phyloP scores from a whole-genome alignment of 2,113 vertebrate genomes.

The Cebidichthys violaceus region DNA sequence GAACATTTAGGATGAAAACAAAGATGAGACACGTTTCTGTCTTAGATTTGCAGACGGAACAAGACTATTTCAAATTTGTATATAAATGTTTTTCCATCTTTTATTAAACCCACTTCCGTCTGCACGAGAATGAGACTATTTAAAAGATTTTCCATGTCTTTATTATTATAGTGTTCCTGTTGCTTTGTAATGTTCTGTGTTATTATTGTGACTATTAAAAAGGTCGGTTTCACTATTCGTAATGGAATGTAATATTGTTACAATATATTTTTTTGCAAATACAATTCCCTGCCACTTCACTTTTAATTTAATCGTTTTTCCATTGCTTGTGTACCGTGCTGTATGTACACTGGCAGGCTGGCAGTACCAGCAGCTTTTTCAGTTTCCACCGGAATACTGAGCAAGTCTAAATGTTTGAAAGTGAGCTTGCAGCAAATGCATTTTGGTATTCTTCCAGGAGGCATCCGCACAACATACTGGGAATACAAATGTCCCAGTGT shows the following conservation, averaged over 20 bases:
- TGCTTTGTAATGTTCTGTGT: conserved; percentile 25
- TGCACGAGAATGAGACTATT: not conserved
- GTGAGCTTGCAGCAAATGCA: not conserved
- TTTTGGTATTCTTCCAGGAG: conserved; percentile 21
- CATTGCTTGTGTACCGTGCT: conserved; percentile 1
- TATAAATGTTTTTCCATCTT: not conserved
- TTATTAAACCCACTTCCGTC: not conserved
- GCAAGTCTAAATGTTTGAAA: conserved; percentile 29
- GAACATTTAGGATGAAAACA: not conserved
- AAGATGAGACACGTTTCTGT: not conserved
- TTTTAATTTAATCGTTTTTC: conserved; percentile 14
- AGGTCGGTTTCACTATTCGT: conserved; percentile 15
- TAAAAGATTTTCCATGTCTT: conserved; percentile 3
- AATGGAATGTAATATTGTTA: conserved; percentile 11
- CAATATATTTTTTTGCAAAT: conserved; percentile 11
- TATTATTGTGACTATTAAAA: conserved; percentile 10
- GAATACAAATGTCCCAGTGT: conserved; percentile 31
- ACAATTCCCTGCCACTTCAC: conserved; percentile 30
- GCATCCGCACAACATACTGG: conserved; percentile 4
- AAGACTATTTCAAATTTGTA: not conserved
- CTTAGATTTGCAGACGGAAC: conserved; percentile 11
- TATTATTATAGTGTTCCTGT: not conserved
- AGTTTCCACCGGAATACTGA: conserved; percentile 20
- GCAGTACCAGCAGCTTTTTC: conserved; percentile 2
- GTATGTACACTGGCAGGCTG: conserved; percentile 19